These are phyloP conservation scores for Andrena marginata DNA, from an alignment of 2,888 invertebrate genomes.

Conservation along the genomic window DNA sequence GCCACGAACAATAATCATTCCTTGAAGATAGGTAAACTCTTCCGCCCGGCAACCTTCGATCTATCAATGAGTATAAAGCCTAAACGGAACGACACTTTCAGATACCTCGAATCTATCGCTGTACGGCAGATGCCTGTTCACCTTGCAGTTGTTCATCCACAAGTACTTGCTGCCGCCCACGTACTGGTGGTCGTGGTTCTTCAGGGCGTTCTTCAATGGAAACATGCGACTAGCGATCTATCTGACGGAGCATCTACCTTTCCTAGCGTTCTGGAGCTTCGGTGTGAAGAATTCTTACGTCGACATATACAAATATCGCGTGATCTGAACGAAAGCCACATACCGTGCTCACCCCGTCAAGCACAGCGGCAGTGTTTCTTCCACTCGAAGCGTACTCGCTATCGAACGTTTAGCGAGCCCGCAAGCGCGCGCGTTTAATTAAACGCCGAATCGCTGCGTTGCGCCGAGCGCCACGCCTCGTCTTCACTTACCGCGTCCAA, in stretches of 20 bases:
- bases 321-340: slow-evolving; percentile 6
- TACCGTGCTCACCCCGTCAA: background rate
- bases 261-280: slow-evolving; percentile 89
- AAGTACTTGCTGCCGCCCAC: slow-evolving; percentile 78
- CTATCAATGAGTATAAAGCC: background rate
- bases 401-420: background rate
- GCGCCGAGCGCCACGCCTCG: background rate
- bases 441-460: background rate
- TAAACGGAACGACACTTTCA: slow-evolving; percentile 56
- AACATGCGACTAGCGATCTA: slow-evolving; percentile 87
- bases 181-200: slow-evolving; percentile 84
- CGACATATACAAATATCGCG: slow-evolving; percentile 84
- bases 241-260: slow-evolving; percentile 89
- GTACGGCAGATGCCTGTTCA: slow-evolving; percentile 81
- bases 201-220: slow-evolving; percentile 88
- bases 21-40: slow-evolving; percentile 75
- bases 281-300: slow-evolving; percentile 88
- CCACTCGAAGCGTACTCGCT: background rate
- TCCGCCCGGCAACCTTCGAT: background rate
- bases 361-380: background rate
- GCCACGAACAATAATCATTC: slow-evolving; percentile 81
- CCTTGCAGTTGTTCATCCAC: slow-evolving; percentile 82
- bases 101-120: slow-evolving; percentile 74
- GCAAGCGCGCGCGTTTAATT: background rate
- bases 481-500: background rate